A percentile compares a stretch with the other conserved stretches of the same genome.
Conservation (phyloP, 2,888 invertebrate genomes). For the Leucoptera coffeella region DNA sequence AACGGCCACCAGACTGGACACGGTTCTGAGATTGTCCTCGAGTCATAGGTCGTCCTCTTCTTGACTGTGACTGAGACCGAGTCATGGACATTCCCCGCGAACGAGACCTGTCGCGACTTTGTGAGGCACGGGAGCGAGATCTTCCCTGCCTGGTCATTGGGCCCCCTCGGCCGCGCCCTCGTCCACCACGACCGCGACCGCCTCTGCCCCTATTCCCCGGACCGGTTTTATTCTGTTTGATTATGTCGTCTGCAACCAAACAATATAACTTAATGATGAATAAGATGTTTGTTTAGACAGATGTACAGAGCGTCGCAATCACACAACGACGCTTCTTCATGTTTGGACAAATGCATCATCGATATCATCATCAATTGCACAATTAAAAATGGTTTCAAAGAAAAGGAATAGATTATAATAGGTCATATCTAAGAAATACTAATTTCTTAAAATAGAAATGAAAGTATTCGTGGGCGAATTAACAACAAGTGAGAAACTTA, state of each 20-base stretch:
- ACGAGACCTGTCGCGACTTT: slow-evolving; percentile 14
- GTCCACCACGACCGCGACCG: slow-evolving; percentile 12
- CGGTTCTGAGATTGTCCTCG: slow-evolving; percentile 16
- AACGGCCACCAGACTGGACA: slow-evolving; percentile 16
- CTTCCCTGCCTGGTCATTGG: slow-evolving; percentile 15
- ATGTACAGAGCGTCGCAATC: too few species aligned
- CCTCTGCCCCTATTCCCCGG: slow-evolving; percentile 16
- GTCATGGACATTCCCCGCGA: slow-evolving; percentile 7
- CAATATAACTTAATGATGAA: neutral
- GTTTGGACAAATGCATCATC: too few species aligned
- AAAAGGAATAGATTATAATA: too few species aligned
- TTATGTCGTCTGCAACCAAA: slow-evolving; percentile 34
- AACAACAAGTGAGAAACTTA: too few species aligned
- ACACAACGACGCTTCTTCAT: too few species aligned
- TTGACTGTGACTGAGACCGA: slow-evolving; percentile 5
- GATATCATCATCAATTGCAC: too few species aligned
- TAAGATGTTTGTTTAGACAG: neutral
- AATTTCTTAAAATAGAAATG: slow-evolving; percentile 5
- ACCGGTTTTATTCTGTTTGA: slow-evolving; percentile 23
- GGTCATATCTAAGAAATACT: too few species aligned
- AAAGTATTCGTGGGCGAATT: neutral
- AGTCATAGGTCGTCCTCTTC: slow-evolving; percentile 11
- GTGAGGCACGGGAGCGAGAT: slow-evolving; percentile 8
- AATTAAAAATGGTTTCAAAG: too few species aligned
- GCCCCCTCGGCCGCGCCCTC: slow-evolving; percentile 12